A percentile compares a stretch with the other conserved stretches of the same genome.
These are phyloP conservation scores for Muscicapa striata DNA, from an alignment of 2,797 vertebrate genomes.

Conservation along the genomic window DNA sequence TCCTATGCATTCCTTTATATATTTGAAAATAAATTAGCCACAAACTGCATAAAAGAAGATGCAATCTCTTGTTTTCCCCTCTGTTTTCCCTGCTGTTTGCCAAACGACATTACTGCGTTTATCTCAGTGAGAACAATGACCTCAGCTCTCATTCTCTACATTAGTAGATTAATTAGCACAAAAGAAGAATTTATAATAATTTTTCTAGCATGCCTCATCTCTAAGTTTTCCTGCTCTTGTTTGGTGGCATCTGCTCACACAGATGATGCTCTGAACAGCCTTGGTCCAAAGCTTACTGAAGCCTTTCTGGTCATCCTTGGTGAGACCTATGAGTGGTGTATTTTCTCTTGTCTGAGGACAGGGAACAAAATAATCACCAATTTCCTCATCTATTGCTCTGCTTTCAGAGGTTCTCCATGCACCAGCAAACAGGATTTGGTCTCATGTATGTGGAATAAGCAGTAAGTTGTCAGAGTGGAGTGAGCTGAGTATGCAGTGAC, in stretches of 20 bases:
- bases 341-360: neutral
- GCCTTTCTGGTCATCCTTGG: neutral
- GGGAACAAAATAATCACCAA: neutral
- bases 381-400: neutral
- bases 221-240: constrained; percentile 36
- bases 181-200: constrained; percentile 54
- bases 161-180: constrained; percentile 73
- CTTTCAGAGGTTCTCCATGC: neutral
- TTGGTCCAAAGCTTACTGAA: neutral
- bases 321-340: neutral
- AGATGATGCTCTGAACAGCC: neutral
- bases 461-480: constrained; percentile 11
- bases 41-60: constrained; percentile 68
- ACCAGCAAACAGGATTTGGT: constrained; percentile 19
- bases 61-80: constrained; percentile 66
- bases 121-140: constrained; percentile 73
- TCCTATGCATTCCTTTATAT: constrained; percentile 75
- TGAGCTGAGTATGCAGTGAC: constrained; percentile 10
- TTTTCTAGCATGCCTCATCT: constrained; percentile 21
- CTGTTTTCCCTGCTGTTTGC: constrained; percentile 73
- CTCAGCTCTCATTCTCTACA: constrained; percentile 55
- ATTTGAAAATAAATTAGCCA: constrained; percentile 80
- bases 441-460: neutral
- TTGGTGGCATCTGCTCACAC: neutral
- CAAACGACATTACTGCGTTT: constrained; percentile 49